A percentile compares a stretch with the other conserved stretches of the same genome.
phyloP scores from a whole-genome alignment of 2,888 invertebrate genomes.

The Machimus atricapillus region DNA sequence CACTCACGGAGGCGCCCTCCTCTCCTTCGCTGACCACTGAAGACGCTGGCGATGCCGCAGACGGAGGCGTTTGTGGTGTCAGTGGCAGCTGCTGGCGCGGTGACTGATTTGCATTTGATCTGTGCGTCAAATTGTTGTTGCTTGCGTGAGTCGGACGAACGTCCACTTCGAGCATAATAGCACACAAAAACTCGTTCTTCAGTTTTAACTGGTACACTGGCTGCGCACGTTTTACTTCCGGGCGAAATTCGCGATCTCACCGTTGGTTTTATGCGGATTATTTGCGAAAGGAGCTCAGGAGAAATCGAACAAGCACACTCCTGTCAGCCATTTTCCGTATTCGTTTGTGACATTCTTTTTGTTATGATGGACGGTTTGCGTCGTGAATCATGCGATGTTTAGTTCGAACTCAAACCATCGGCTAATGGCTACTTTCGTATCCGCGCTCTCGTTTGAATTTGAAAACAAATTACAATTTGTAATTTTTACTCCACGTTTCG shows the following conservation, averaged over 20 bases:
- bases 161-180: background rate
- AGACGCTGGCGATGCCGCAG: background rate
- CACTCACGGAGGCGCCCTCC: background rate
- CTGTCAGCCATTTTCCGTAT: constrained; percentile 5
- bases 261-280: background rate
- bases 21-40: background rate
- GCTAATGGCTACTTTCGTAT: background rate
- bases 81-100: background rate
- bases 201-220: background rate
- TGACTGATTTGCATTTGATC: background rate
- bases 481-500: too few relatives aligned
- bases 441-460: background rate
- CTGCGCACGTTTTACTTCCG: background rate
- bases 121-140: background rate
- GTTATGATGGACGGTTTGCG: background rate
- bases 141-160: background rate
- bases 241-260: background rate
- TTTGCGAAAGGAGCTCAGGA: background rate
- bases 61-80: background rate
- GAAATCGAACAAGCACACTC: background rate
- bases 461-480: background rate
- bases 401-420: background rate
- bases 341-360: background rate
- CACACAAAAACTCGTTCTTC: background rate
- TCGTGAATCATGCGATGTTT: background rate